phyloP scores from a whole-genome alignment of 2,888 invertebrate genomes.

The Plutella xylostella region DNA sequence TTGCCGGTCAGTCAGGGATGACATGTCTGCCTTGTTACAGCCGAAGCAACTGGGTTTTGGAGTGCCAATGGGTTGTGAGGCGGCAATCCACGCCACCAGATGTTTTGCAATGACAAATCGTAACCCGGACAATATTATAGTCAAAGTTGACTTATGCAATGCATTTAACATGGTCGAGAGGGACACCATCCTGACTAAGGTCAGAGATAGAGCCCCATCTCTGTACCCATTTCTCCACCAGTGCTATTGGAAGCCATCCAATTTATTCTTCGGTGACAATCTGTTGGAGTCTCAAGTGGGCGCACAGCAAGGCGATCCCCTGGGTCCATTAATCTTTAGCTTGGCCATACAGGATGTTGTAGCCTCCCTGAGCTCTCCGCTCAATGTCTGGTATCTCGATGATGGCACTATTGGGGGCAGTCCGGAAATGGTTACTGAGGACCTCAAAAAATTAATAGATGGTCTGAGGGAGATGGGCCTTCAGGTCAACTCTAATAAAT shows the following conservation, averaged over 20 bases:
- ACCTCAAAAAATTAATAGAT: background rate
- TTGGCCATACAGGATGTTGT: background rate
- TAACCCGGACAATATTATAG: background rate
- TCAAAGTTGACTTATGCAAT: background rate
- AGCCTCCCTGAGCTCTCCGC: background rate
- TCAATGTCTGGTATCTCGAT: slow-evolving; percentile 1
- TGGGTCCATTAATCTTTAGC: background rate
- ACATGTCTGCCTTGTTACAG: background rate
- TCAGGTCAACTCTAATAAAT: background rate
- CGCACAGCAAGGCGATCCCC: slow-evolving; percentile 1
- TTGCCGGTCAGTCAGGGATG: background rate
- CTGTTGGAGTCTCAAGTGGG: background rate
- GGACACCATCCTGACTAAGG: background rate
- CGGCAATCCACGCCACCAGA: background rate
- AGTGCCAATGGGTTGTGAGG: background rate
- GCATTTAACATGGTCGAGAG: background rate
- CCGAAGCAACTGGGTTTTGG: slow-evolving; percentile 1
- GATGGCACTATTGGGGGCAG: slow-evolving; percentile 1
- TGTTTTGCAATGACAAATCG: background rate
- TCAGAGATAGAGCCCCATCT: background rate
- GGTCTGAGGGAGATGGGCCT: background rate
- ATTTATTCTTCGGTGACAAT: background rate
- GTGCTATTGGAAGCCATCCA: background rate
- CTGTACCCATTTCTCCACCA: background rate
- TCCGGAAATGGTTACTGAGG: background rate